phyloP scores from a whole-genome alignment of 92 coral and sea anemone species.

The Palythoa heliodiscus region DNA sequence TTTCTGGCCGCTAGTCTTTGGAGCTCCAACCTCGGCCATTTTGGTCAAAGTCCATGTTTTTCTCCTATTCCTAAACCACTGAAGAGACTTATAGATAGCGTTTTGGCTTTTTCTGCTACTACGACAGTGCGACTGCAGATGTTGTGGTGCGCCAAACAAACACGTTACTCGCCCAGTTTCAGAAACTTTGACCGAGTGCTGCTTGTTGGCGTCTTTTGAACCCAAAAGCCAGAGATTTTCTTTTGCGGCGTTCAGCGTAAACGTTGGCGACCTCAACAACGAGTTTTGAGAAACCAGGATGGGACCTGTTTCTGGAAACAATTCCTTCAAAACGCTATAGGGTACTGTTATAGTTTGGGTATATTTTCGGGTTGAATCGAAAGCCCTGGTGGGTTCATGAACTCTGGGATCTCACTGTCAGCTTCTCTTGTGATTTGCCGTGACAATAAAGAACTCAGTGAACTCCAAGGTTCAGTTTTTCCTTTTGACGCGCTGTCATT shows the following conservation, averaged over 20 bases:
- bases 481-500: not conserved
- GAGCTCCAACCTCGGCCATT: conserved; percentile 39
- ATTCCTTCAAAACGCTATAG: not conserved
- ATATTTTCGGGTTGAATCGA: conserved; percentile 27
- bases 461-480: not conserved
- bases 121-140: too few species aligned
- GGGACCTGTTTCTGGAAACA: conserved; percentile 6
- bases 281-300: conserved; percentile 21
- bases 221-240: conserved; percentile 39
- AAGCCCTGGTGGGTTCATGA: not conserved
- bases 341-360: conserved; percentile 32
- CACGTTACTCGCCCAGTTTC: not conserved
- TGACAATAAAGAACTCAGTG: not conserved
- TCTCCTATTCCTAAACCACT: conserved; percentile 21
- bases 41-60: conserved; percentile 19
- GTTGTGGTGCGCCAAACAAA: too few species aligned
- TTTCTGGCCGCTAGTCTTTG: too few species aligned
- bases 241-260: not conserved
- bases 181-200: conserved; percentile 24
- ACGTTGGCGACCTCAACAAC: conserved; percentile 1
- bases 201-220: conserved; percentile 26
- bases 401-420: not conserved
- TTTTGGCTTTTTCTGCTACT: conserved; percentile 17
- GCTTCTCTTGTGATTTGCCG: not conserved
- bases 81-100: conserved; percentile 14